Evolutionary conservation across 2,113 vertebrate genomes (phyloP).

Genomic region (Myrmophylax atrothorax): DNA sequence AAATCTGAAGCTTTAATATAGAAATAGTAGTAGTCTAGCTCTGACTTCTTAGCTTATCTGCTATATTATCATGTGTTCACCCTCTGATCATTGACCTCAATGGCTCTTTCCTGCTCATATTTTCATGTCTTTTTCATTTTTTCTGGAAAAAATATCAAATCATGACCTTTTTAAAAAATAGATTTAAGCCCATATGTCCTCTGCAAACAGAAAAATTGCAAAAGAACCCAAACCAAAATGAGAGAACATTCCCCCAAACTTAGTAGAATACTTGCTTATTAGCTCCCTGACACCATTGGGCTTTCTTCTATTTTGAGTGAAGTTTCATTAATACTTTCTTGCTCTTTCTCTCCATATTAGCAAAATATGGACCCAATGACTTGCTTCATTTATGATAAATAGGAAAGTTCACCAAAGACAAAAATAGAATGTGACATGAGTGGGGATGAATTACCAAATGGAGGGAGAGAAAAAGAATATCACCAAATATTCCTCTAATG

Average conservation of each 20-base stretch:
- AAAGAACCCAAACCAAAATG: background rate
- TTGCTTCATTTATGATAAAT: background rate
- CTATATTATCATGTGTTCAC: background rate
- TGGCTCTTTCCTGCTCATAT: background rate
- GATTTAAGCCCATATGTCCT: background rate
- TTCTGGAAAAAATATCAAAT: background rate
- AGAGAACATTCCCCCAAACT: background rate
- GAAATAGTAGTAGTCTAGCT: background rate
- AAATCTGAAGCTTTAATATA: background rate
- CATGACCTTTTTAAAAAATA: background rate
- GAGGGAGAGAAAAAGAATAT: background rate
- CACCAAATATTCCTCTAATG: conserved; percentile 9
- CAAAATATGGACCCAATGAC: background rate
- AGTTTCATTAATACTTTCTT: background rate
- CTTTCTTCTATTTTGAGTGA: background rate
- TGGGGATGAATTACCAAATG: background rate
- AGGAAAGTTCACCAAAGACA: background rate
- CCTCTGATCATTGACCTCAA: background rate
- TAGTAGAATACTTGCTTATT: background rate
- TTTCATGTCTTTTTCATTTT: background rate
- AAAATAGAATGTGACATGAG: conserved; percentile 6
- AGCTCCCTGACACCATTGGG: background rate
- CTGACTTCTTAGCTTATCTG: background rate
- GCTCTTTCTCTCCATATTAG: background rate
- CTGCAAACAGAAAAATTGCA: background rate